A percentile compares a stretch with the other conserved stretches of the same genome.
phyloP scores from a whole-genome alignment of 2,888 invertebrate species.

The Masnerella sp. region DNA sequence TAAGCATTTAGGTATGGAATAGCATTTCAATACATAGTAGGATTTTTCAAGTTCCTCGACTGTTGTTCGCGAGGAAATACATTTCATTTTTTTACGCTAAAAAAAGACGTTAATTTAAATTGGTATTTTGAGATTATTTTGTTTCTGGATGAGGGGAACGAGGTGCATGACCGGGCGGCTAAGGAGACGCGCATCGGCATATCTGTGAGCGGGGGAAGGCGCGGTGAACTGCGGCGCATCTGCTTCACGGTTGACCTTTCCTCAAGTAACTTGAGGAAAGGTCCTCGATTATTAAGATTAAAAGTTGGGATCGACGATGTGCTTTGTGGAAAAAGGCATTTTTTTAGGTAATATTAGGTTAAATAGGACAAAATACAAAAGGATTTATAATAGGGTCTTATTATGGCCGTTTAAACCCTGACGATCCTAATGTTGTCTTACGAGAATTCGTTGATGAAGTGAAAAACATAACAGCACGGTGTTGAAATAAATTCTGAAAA shows the following conservation, averaged over 20 bases:
- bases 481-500: neutral
- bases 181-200: too few relatives aligned
- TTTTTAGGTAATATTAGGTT: conserved; percentile 20
- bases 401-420: conserved; percentile 1
- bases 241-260: neutral
- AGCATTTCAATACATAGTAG: too few relatives aligned
- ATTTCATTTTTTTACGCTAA: too few relatives aligned
- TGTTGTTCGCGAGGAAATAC: too few relatives aligned
- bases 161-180: too few relatives aligned
- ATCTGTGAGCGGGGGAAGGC: too few relatives aligned
- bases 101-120: too few relatives aligned
- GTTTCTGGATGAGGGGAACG: too few relatives aligned
- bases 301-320: conserved; percentile 9
- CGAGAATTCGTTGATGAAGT: neutral
- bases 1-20: too few relatives aligned
- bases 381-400: conserved; percentile 11
- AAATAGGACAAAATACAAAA: neutral
- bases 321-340: neutral
- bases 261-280: neutral
- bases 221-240: too few relatives aligned
- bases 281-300: neutral
- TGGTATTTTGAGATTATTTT: too few relatives aligned
- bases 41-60: too few relatives aligned
- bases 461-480: neutral
- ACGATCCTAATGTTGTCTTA: neutral